These are phyloP conservation scores for Embiotoca jacksoni DNA, from an alignment of 2,113 vertebrate genomes.

Conservation along the genomic window DNA sequence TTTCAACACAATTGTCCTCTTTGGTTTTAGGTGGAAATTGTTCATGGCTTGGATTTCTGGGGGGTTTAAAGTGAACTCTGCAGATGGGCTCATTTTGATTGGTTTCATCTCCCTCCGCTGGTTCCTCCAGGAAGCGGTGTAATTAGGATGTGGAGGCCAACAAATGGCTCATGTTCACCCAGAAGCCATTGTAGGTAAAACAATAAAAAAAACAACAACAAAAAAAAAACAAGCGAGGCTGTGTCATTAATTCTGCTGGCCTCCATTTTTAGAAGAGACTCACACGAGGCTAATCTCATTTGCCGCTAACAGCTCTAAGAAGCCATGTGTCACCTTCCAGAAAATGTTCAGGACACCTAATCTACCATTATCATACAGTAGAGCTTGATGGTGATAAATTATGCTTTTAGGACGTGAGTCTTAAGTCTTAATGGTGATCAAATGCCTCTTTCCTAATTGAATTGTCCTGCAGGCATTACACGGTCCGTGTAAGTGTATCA, in stretches of 20 bases:
- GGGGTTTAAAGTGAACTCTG: constrained; percentile 35
- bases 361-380: constrained; percentile 61
- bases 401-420: constrained; percentile 67
- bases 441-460: constrained; percentile 79
- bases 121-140: constrained; percentile 10
- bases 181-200: constrained; percentile 50
- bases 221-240: constrained; percentile 29
- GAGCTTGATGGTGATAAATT: constrained; percentile 80
- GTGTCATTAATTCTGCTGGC: constrained; percentile 43
- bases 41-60: constrained; percentile 22
- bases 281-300: constrained; percentile 61
- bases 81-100: constrained; percentile 49
- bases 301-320: constrained; percentile 48
- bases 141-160: constrained; percentile 45
- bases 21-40: constrained; percentile 11
- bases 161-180: constrained; percentile 46
- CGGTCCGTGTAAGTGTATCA: constrained; percentile 64
- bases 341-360: constrained; percentile 54
- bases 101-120: constrained; percentile 45
- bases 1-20: constrained; percentile 9
- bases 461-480: constrained; percentile 74
- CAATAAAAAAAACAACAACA: constrained; percentile 56
- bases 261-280: constrained; percentile 42
- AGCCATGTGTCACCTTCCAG: constrained; percentile 67
- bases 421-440: constrained; percentile 75